These are phyloP conservation scores for Allacma fusca DNA, from an alignment of 2,888 invertebrate species.

Conservation along the genomic window DNA sequence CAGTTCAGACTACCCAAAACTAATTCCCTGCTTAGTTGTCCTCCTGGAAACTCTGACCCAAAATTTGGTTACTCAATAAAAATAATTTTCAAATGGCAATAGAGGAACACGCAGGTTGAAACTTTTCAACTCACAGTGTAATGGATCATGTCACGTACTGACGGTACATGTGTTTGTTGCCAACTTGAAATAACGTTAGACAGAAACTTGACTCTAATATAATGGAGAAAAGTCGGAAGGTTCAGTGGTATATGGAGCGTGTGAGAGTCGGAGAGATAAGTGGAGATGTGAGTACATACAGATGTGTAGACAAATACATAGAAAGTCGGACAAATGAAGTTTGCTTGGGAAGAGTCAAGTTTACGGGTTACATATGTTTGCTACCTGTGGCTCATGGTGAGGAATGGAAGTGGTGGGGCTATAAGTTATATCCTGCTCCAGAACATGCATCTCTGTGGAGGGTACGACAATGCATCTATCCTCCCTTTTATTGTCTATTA, in stretches of 20 bases:
- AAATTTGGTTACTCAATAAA: background rate
- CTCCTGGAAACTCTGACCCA: too few relatives aligned
- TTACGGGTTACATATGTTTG: background rate
- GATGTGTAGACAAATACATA: background rate
- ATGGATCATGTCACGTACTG: constrained; percentile 9
- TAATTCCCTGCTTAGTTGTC: too few relatives aligned
- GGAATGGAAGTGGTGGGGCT: background rate
- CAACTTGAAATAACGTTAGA: background rate
- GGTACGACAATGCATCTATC: too few relatives aligned
- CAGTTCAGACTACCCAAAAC: too few relatives aligned
- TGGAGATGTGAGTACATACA: background rate
- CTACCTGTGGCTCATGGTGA: background rate
- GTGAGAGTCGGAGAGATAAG: too few relatives aligned
- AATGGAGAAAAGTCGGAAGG: constrained; percentile 2
- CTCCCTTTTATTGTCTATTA: too few relatives aligned
- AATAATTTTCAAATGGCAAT: background rate
- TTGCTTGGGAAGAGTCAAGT: background rate
- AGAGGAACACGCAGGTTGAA: background rate
- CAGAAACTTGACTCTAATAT: background rate
- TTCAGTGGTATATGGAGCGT: background rate
- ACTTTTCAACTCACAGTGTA: background rate
- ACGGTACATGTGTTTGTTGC: background rate
- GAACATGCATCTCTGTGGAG: too few relatives aligned
- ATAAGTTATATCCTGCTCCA: background rate
- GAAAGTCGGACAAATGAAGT: background rate